Base-by-base conservation (phyloP, 1,140 invertebrate species). In the Drosophila azteca region DNA sequence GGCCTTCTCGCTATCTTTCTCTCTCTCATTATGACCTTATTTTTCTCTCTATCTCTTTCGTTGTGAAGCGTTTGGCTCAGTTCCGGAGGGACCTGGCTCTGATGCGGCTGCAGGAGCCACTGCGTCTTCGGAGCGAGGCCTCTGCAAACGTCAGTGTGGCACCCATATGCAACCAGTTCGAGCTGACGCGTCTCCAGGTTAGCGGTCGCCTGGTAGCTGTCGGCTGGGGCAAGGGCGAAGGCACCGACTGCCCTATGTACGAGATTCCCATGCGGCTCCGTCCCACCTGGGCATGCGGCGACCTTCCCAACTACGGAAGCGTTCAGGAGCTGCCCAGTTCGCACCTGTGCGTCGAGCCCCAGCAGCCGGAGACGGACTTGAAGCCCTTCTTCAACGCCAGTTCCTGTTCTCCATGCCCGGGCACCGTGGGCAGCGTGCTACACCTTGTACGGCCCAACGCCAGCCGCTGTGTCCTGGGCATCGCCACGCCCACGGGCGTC, bases 201-300 rank as follows among this genome's bases (percentile, higher is more conserved):
- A 78, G 55, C 20, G 83, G 82, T 6, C 64, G 63, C 8, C 44
- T 87, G 0, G 22, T 88, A 17, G 83, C 75, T 57, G 80, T 59
- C 6, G 82, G 51, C 17, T 87, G 82, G 82, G 82, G 65, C 49
- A 82, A 68, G 46, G 65, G 78, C 15, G 63, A 82, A 17, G 82
- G n/a, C 13, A 51, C 65, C 17, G 82, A 88, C 15, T 87, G 82
- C 11, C 65, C 79, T 0, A n/a, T 87, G 6, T 87, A 79, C 29
- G 82, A 87, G 50, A 41, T 88, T 55, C 66, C 74, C 39, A 87
- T 87, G 82, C 82, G 84, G 0, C 48, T 87, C 55, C 59, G 80
- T 1, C 83, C 75, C 35, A 54, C 60, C 0, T 24, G 50, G n/a
- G 75, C 52, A n/a, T 87, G 82, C 24, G 55, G 46, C 1, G 41